phyloP scores from a whole-genome alignment of 2,113 vertebrate species.

The Ophiodon elongatus region DNA sequence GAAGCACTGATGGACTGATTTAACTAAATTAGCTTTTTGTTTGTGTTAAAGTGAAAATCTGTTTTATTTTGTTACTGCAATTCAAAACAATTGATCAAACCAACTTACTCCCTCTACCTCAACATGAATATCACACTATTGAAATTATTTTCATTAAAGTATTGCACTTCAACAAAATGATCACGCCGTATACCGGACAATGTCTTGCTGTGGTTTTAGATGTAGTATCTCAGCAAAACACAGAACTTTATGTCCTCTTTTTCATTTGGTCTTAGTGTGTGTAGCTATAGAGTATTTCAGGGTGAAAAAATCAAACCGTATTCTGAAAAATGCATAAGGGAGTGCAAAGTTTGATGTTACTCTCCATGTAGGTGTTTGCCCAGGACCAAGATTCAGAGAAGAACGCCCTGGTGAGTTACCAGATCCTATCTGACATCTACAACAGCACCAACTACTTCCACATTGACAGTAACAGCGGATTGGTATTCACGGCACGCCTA shows the following conservation, averaged over 20 bases:
- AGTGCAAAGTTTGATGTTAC: conserved; percentile 23
- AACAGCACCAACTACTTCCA: conserved; percentile 95
- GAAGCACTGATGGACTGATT: neutral
- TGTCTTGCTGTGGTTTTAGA: neutral
- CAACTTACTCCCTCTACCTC: neutral
- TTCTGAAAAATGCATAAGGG: conserved; percentile 59
- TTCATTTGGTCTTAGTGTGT: conserved; percentile 9
- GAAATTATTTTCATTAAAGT: neutral
- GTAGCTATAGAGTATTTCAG: neutral
- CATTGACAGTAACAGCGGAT: conserved; percentile 91
- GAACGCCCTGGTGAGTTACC: conserved; percentile 90
- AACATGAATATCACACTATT: neutral
- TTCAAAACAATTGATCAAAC: conserved; percentile 8
- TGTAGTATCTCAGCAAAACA: conserved; percentile 14
- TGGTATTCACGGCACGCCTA: conserved; percentile 90
- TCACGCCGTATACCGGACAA: neutral
- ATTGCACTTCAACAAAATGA: neutral
- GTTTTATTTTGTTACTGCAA: neutral
- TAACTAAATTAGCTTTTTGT: neutral
- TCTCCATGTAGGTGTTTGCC: conserved; percentile 84
- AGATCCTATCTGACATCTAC: conserved; percentile 93
- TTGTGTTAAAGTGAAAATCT: neutral
- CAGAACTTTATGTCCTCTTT: conserved; percentile 33
- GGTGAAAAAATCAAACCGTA: conserved; percentile 38
- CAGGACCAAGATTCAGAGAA: conserved; percentile 92